These are phyloP conservation scores for Leptatherina wallacei DNA, from an alignment of 2,797 vertebrate species.

Conservation along the genomic window DNA sequence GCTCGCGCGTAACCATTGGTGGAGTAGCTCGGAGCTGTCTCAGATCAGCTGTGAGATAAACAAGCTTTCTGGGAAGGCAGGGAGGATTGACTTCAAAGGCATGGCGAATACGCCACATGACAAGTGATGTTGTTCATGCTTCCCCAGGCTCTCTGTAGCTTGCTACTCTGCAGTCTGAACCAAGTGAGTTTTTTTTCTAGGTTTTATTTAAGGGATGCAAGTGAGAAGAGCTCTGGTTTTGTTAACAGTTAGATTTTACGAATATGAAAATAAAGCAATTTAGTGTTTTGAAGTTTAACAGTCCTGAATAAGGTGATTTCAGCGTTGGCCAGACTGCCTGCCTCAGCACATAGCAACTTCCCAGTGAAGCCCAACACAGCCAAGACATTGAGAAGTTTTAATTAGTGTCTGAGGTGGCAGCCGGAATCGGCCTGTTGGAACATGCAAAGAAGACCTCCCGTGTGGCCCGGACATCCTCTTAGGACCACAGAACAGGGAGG, in stretches of 20 bases:
- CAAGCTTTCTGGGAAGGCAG: conserved; percentile 42
- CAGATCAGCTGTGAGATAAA: conserved; percentile 58
- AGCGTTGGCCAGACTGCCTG: conserved; percentile 1
- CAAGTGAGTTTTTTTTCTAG: background rate
- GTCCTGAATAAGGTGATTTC: background rate
- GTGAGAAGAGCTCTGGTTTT: conserved; percentile 29
- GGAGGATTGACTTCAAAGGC: conserved; percentile 61
- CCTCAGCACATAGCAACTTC: conserved; percentile 27
- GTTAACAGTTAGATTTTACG: conserved; percentile 44
- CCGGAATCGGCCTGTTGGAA: conserved; percentile 66
- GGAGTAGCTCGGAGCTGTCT: conserved; percentile 58
- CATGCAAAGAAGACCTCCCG: conserved; percentile 60
- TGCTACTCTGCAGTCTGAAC: conserved; percentile 14
- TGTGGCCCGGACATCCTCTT: conserved; percentile 42
- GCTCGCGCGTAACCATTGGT: conserved; percentile 35
- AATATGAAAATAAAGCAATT: conserved; percentile 1
- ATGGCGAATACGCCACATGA: conserved; percentile 37
- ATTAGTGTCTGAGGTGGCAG: conserved; percentile 62
- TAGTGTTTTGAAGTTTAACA: background rate
- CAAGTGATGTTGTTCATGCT: conserved; percentile 62
- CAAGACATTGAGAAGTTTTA: conserved; percentile 66
- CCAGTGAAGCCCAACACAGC: conserved; percentile 36
- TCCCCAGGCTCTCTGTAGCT: conserved; percentile 12
- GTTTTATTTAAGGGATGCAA: conserved; percentile 27
- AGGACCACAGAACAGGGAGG: conserved; percentile 39